Percentiles rank a stretch among this genome's conserved stretches.
Conservation (phyloP, 2,888 invertebrate genomes). For the Drosophila vallismaia region DNA sequence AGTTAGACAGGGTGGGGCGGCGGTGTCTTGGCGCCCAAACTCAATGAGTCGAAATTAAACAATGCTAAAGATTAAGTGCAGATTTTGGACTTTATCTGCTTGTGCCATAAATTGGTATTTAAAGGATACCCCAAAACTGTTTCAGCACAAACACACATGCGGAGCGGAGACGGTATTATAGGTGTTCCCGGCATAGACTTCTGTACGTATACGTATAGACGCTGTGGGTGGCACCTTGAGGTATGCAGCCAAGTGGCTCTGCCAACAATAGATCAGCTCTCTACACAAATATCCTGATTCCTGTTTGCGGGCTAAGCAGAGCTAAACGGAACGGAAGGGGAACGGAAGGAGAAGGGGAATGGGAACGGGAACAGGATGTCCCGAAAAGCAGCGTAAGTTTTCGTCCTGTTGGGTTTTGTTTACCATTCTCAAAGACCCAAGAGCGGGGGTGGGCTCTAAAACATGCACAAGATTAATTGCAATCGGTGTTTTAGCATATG, state of each 20-base stretch:
- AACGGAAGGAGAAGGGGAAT: no score
- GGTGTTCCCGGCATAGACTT: background rate
- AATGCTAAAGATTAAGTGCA: slow-evolving; percentile 84
- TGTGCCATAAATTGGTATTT: slow-evolving; percentile 83
- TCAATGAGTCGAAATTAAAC: slow-evolving; percentile 83
- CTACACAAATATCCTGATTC: slow-evolving; percentile 30
- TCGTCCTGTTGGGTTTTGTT: slow-evolving; percentile 53
- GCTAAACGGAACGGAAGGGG: slow-evolving; percentile 7
- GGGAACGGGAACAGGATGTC: no score
- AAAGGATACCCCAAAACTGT: slow-evolving; percentile 81
- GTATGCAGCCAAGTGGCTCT: slow-evolving; percentile 66
- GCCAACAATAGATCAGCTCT: slow-evolving; percentile 73
- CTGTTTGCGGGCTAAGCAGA: slow-evolving; percentile 35
- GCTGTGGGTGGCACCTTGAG: slow-evolving; percentile 53
- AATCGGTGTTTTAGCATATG: slow-evolving; percentile 81
- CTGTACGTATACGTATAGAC: slow-evolving; percentile 1
- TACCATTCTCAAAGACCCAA: slow-evolving; percentile 29
- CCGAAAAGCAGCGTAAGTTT: slow-evolving; percentile 55
- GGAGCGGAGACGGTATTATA: background rate
- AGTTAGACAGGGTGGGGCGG: slow-evolving; percentile 22
- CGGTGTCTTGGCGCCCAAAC: slow-evolving; percentile 64
- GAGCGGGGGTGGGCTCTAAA: slow-evolving; percentile 7
- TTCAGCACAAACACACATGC: slow-evolving; percentile 55
- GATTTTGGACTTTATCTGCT: slow-evolving; percentile 83
- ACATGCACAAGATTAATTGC: slow-evolving; percentile 80